These are phyloP conservation scores for Marasmarcha lunaedactyla DNA, from an alignment of 2,888 invertebrate genomes.

Conservation along the genomic window DNA sequence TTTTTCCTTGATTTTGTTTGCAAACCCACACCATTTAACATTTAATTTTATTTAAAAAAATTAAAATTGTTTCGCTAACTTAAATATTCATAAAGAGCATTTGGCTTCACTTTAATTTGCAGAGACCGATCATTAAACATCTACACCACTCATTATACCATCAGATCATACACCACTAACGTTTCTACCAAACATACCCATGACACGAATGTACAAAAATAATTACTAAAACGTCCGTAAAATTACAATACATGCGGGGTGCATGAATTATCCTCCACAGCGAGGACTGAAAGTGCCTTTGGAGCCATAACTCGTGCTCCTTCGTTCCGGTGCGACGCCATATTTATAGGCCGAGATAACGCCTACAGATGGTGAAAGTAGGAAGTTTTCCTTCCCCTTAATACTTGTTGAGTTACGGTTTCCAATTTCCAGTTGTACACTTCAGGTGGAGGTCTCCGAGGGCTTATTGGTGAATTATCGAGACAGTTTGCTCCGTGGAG, in stretches of 20 bases:
- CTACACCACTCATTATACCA: neutral
- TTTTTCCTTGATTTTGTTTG: no score
- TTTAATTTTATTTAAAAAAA: no score
- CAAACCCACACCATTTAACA: no score
- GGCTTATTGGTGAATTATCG: slow-evolving; percentile 26
- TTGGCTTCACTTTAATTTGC: no score
- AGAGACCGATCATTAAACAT: no score
- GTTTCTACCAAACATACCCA: slow-evolving; percentile 2
- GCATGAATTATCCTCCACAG: slow-evolving; percentile 66
- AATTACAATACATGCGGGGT: slow-evolving; percentile 53
- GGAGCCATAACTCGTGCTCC: slow-evolving; percentile 56
- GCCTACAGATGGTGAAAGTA: slow-evolving; percentile 60
- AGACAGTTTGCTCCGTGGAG: slow-evolving; percentile 17
- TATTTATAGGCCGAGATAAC: slow-evolving; percentile 65
- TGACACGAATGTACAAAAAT: slow-evolving; percentile 38
- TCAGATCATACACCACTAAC: neutral
- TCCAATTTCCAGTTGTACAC: slow-evolving; percentile 62
- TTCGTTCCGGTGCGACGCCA: slow-evolving; percentile 43
- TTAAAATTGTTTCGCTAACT: no score
- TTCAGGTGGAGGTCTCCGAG: slow-evolving; percentile 45
- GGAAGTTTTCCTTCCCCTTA: slow-evolving; percentile 62
- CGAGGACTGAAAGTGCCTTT: slow-evolving; percentile 46
- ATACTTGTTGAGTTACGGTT: slow-evolving; percentile 68
- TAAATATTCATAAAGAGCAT: no score
- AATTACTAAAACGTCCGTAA: slow-evolving; percentile 51